phyloP scores from a whole-genome alignment of 2,113 vertebrate species.

The Hemichromis elongatus region DNA sequence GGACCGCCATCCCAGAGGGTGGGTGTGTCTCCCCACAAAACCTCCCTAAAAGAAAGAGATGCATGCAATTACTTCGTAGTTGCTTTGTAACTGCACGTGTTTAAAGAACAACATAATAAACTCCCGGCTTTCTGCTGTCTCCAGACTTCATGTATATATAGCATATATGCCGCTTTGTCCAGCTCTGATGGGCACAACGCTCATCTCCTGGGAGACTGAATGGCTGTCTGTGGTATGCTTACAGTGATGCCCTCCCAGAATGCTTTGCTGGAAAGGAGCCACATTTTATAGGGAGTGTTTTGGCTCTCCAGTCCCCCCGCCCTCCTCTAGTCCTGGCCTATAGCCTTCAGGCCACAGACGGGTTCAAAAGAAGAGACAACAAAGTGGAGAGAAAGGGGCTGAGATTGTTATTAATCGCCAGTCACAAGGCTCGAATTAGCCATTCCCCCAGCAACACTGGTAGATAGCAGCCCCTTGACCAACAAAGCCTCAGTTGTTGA shows the following conservation, averaged over 20 bases:
- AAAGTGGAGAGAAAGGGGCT: neutral
- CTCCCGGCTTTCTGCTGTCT: neutral
- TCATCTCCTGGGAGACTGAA: slow-evolving; percentile 44
- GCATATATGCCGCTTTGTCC: slow-evolving; percentile 9
- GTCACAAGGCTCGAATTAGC: slow-evolving; percentile 55
- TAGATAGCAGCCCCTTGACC: slow-evolving; percentile 36
- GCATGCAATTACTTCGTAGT: neutral
- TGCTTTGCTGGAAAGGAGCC: slow-evolving; percentile 38
- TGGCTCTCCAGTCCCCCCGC: neutral
- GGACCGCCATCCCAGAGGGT: slow-evolving; percentile 86
- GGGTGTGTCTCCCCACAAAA: slow-evolving; percentile 17
- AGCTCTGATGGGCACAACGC: slow-evolving; percentile 21
- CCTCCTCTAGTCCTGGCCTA: neutral
- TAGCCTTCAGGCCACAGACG: neutral
- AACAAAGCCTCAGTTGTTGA: slow-evolving; percentile 48
- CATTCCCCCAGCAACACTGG: slow-evolving; percentile 54
- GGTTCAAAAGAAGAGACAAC: slow-evolving; percentile 14
- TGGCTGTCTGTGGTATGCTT: slow-evolving; percentile 65
- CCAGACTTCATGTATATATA: neutral
- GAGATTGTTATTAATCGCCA: slow-evolving; percentile 35
- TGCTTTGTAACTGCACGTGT: fast-evolving
- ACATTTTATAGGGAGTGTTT: slow-evolving; percentile 27
- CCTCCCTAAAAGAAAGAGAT: neutral
- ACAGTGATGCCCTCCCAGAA: slow-evolving; percentile 63
- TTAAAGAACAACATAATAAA: neutral